phyloP scores from a whole-genome alignment of 1,140 invertebrate genomes.

The Trachelipus rathkii region DNA sequence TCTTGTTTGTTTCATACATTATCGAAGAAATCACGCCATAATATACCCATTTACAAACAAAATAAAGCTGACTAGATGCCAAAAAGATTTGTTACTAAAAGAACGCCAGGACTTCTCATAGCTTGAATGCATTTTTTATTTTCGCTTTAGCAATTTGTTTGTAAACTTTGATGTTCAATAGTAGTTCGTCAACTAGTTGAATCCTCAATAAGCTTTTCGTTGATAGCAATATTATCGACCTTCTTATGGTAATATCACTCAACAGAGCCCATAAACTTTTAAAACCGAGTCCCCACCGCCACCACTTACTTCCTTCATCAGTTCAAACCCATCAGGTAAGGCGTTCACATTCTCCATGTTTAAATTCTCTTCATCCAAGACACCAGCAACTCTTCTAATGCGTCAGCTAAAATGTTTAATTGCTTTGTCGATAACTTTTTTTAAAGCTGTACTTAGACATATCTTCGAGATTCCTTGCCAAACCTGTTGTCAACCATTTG shows the following conservation, averaged over 20 bases:
- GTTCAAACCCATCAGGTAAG: no score
- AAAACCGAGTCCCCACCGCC: constrained; percentile 12
- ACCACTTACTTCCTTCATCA: no score
- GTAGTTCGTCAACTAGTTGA: neutral
- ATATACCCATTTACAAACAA: no score
- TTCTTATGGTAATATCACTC: neutral
- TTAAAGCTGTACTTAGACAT: neutral
- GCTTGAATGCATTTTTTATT: neutral
- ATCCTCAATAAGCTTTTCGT: neutral
- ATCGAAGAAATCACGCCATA: no score
- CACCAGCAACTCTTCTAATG: neutral
- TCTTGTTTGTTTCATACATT: no score
- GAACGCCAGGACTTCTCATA: no score
- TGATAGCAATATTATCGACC: neutral
- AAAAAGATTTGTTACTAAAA: no score
- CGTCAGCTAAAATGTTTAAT: constrained; percentile 4
- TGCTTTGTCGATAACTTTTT: neutral
- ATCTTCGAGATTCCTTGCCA: constrained; percentile 8
- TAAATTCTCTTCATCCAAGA: neutral
- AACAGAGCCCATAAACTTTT: neutral
- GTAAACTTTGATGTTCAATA: neutral
- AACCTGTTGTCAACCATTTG: neutral
- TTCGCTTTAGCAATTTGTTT: neutral
- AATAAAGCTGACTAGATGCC: no score
- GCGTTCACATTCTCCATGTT: no score